phyloP scores from a whole-genome alignment of 1,140 invertebrate genomes.

The Tetramorium simillimum region DNA sequence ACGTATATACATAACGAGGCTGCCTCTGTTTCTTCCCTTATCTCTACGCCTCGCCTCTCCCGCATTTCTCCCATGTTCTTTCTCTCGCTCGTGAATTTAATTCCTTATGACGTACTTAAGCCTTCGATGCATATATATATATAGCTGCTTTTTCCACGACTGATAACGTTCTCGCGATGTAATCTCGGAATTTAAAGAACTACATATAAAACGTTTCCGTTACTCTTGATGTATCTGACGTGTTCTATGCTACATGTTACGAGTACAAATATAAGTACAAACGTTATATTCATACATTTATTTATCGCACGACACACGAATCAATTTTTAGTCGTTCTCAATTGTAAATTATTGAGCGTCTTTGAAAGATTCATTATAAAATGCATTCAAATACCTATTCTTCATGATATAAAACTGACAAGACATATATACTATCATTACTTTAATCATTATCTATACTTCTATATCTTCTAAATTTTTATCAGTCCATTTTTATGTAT shows the following conservation, averaged over 20 bases:
- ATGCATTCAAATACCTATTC: background rate
- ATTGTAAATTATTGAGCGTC: background rate
- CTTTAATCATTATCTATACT: background rate
- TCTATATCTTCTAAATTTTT: background rate
- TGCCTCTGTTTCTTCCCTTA: conserved; percentile 65
- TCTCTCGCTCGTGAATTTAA: background rate
- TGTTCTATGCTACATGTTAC: background rate
- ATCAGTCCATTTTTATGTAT: background rate
- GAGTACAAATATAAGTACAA: background rate
- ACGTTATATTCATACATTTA: too few relatives aligned
- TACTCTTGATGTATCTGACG: background rate
- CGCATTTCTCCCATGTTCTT: background rate
- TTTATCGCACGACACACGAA: background rate
- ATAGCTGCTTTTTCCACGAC: background rate
- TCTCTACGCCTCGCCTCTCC: background rate
- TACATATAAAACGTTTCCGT: background rate
- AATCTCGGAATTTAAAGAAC: background rate
- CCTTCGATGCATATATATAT: background rate
- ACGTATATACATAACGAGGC: conserved; percentile 64
- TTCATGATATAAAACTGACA: background rate
- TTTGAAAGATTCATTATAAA: background rate
- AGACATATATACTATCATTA: background rate
- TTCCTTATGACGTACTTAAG: background rate
- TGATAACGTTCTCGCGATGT: background rate
- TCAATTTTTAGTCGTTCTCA: background rate